Percentiles rank a stretch among this genome's conserved stretches.
phyloP scores from a whole-genome alignment of 2,113 vertebrate species.

The Cathartes aura region DNA sequence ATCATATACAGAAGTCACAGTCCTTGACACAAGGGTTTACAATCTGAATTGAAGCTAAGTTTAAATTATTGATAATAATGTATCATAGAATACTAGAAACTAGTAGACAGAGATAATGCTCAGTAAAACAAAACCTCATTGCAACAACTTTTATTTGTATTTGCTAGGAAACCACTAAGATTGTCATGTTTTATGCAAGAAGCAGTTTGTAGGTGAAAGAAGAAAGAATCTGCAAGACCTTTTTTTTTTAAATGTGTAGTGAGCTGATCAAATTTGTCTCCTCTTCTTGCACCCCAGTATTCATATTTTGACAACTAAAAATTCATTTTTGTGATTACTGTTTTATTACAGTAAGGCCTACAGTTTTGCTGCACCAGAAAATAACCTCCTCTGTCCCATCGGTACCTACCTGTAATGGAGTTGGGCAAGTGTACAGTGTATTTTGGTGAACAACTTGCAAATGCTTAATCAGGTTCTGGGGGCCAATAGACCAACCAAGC shows the following conservation, averaged over 20 bases:
- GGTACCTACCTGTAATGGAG: slow-evolving; percentile 87
- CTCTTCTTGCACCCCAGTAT: background rate
- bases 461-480: slow-evolving; percentile 89
- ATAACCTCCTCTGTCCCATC: background rate
- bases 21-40: background rate
- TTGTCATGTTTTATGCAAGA: background rate
- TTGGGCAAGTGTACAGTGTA: slow-evolving; percentile 88
- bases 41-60: background rate
- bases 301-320: background rate
- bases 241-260: background rate
- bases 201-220: background rate
- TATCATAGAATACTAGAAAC: background rate
- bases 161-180: background rate
- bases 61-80: background rate
- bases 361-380: background rate
- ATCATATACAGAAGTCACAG: background rate
- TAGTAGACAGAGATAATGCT: background rate
- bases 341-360: background rate
- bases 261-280: background rate
- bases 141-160: background rate
- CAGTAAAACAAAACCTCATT: background rate
- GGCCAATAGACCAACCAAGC: slow-evolving; percentile 96
- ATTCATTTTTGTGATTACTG: background rate
- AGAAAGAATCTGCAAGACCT: background rate
- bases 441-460: slow-evolving; percentile 96